Base-by-base conservation (phyloP, 2,113 vertebrate species). In the Pomatorhinus ruficollis region DNA sequence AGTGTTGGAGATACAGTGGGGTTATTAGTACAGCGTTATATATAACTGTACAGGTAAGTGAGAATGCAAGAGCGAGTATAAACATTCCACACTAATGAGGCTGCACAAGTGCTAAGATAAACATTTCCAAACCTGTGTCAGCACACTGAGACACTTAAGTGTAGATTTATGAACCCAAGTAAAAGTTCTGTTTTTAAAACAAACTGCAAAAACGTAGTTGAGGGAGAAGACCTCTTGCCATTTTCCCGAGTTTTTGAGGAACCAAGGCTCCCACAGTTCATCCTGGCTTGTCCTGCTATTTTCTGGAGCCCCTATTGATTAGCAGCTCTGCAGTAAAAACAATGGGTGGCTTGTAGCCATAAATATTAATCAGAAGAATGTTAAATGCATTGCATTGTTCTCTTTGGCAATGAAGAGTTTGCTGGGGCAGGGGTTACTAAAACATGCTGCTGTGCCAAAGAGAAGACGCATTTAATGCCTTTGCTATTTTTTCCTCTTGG, bases 291-390 rank as follows among this genome's bases (percentile, higher is more conserved):
- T 70, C 45, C 50, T 72, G 83, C 64, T 77, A 33, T 63, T 81
- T 71, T 79, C 56, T 87, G 80, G 80, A 94, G 65, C 33, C 74
- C 15, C 44, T 60, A 21, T 47, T 90, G 93, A 91, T 95, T 52
- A 92, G 66, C 54, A 66, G 54, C 50, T 86, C 63, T 39, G 65
- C 13, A 71, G 74, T 37, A 75, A 93, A 92, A 92, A 94, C 94
- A 95, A 91, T 82, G 87, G 35, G n/a, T 89, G 83, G 93, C 87
- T 94, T 59, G 60, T 56, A 72, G 93, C 83, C 94, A 84, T 94
- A 89, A 95, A 89, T 87, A 94, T 82, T 78, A 92, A 95, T 68
- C 80, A 81, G 69, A 94, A 87, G 56, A 82, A 95, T 78, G 77
- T 81, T 95, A 96, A 95, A 84, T 87, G 80, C 79, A 20, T 39